Conservation (phyloP, 2,113 vertebrate species). For the Melospiza georgiana region DNA sequence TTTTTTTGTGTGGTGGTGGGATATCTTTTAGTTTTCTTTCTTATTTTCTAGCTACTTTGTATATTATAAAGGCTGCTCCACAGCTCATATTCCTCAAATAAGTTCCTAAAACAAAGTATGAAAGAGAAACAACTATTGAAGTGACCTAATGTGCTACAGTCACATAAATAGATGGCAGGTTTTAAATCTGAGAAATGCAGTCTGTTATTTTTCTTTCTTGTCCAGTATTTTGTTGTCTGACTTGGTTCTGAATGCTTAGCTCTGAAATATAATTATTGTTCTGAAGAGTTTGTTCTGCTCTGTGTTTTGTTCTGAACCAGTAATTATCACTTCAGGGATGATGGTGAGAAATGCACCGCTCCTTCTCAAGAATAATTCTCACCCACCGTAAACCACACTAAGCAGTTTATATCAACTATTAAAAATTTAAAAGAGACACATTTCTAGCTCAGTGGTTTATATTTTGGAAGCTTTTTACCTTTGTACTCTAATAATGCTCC, state of each 20-base stretch:
- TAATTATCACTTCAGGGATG: constrained; percentile 58
- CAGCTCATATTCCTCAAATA: neutral
- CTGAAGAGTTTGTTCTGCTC: neutral
- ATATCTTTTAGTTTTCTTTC: neutral
- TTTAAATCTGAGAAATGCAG: neutral
- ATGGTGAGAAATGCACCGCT: constrained; percentile 17
- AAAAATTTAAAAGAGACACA: constrained; percentile 3
- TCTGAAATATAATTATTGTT: neutral
- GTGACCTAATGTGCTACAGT: neutral
- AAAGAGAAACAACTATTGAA: neutral
- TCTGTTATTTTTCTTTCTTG: neutral
- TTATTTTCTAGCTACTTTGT: neutral
- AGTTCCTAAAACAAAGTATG: neutral
- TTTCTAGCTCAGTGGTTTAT: neutral
- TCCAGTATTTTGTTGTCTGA: neutral
- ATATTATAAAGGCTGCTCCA: neutral
- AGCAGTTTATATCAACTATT: neutral
- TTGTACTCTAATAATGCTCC: neutral
- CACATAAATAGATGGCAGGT: neutral
- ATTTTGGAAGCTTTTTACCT: neutral
- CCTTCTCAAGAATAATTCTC: constrained; percentile 53
- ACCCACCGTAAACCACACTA: neutral
- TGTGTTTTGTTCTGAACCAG: constrained; percentile 40
- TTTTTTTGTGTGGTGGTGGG: fast-evolving
- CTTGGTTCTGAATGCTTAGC: neutral